These are phyloP conservation scores for Hirtodrosophila alboralis DNA, from an alignment of 2,888 invertebrate genomes.

Conservation along the genomic window DNA sequence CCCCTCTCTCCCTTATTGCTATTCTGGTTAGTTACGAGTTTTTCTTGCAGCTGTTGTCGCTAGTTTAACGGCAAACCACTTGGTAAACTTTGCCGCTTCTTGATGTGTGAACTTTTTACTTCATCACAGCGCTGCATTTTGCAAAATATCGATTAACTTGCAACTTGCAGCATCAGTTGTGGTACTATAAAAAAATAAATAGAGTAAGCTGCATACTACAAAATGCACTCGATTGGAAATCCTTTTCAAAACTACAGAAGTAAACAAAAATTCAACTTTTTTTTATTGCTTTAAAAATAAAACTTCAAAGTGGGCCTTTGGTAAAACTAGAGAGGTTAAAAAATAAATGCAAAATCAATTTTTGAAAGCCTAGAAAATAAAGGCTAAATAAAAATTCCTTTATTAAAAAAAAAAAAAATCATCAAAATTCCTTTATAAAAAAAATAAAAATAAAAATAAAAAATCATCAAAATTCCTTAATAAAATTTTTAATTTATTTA, in stretches of 20 bases:
- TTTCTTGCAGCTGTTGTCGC: slow-evolving; percentile 46
- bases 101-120: slow-evolving; percentile 56
- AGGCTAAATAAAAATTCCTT: too few species aligned
- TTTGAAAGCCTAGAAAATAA: too few species aligned
- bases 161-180: slow-evolving; percentile 8
- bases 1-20: not conserved
- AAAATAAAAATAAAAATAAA: too few species aligned
- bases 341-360: too few species aligned
- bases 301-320: too few species aligned
- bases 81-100: slow-evolving; percentile 60
- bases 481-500: too few species aligned
- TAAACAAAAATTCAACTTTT: too few species aligned
- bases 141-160: slow-evolving; percentile 52
- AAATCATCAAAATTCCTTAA: too few species aligned
- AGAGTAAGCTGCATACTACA: slow-evolving; percentile 20
- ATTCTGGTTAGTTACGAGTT: slow-evolving; percentile 8
- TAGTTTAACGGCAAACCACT: slow-evolving; percentile 25
- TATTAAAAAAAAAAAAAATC: too few species aligned
- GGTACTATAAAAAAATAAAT: slow-evolving; percentile 31
- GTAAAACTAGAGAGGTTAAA: too few species aligned
- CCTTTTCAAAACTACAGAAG: slow-evolving; percentile 23
- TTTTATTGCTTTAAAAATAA: too few species aligned
- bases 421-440: too few species aligned
- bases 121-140: slow-evolving; percentile 27
- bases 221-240: slow-evolving; percentile 46